phyloP scores from a whole-genome alignment of 2,113 vertebrate species.

The Menidia beryllina region DNA sequence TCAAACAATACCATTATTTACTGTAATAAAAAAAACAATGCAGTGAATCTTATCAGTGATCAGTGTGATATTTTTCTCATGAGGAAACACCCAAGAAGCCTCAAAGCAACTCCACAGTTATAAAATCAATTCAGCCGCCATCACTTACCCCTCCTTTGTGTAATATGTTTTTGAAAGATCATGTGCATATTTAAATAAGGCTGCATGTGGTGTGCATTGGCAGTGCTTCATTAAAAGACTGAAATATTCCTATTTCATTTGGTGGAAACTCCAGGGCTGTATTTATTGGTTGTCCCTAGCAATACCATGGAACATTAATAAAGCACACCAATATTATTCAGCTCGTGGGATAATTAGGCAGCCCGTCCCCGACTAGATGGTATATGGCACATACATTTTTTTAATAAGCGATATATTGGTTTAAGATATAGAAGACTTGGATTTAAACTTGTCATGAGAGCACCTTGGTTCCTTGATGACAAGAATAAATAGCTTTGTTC shows the following conservation, averaged over 20 bases:
- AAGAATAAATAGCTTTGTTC: conserved; percentile 47
- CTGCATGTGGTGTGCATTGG: conserved; percentile 51
- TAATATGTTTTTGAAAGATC: conserved; percentile 70
- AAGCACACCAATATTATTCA: conserved; percentile 73
- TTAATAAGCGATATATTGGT: conserved; percentile 80
- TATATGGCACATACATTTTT: conserved; percentile 80
- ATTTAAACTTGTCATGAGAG: conserved; percentile 69
- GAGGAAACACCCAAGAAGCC: conserved; percentile 47
- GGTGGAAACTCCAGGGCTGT: conserved; percentile 62
- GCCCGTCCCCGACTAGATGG: conserved; percentile 58
- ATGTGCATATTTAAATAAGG: conserved; percentile 67
- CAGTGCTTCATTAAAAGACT: conserved; percentile 78
- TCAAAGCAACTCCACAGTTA: conserved; percentile 54
- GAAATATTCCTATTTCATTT: conserved; percentile 76
- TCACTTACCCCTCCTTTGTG: conserved; percentile 62
- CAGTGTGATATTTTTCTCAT: conserved; percentile 57
- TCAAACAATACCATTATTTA: conserved; percentile 53
- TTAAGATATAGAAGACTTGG: conserved; percentile 67
- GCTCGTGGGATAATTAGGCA: conserved; percentile 77
- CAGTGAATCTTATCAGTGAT: conserved; percentile 53
- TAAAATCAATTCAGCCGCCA: conserved; percentile 66
- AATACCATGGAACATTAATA: conserved; percentile 75
- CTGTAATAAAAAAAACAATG: conserved; percentile 64
- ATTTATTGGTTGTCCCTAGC: conserved; percentile 78
- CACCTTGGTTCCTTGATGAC: conserved; percentile 56